Evolutionary conservation across 2,113 vertebrate species (phyloP).

Genomic region (Elaphurus davidianus): DNA sequence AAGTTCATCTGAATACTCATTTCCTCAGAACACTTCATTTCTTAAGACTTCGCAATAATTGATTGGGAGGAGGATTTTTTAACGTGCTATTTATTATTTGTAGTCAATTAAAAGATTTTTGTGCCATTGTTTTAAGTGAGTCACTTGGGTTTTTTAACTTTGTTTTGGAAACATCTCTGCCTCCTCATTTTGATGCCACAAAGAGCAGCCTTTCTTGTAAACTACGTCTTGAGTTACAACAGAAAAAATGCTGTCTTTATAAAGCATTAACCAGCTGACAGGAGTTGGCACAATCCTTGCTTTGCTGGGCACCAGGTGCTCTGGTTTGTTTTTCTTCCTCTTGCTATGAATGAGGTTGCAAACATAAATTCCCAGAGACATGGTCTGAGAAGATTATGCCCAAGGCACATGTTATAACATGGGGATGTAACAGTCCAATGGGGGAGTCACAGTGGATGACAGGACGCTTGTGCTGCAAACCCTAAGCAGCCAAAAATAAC

Average conservation of each 20-base stretch:
- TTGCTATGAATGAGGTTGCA: neutral
- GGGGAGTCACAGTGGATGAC: neutral
- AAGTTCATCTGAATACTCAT: neutral
- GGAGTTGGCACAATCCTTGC: neutral
- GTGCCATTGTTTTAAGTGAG: neutral
- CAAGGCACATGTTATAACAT: neutral
- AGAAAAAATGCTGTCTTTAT: neutral
- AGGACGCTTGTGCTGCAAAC: neutral
- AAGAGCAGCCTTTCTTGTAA: neutral
- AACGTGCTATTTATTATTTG: neutral
- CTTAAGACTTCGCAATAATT: neutral
- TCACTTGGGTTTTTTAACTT: neutral
- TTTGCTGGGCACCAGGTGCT: neutral
- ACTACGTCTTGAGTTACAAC: neutral
- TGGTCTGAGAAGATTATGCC: neutral
- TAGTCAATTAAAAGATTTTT: neutral
- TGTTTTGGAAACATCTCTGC: neutral
- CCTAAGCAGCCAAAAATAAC: neutral
- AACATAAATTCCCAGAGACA: neutral
- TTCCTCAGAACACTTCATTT: neutral
- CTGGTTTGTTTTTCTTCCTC: neutral
- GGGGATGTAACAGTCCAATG: neutral
- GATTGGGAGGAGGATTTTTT: neutral
- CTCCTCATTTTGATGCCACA: neutral
- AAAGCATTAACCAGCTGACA: neutral